phyloP scores from a whole-genome alignment of 2,113 vertebrate genomes.

The Pithys albifrons region DNA sequence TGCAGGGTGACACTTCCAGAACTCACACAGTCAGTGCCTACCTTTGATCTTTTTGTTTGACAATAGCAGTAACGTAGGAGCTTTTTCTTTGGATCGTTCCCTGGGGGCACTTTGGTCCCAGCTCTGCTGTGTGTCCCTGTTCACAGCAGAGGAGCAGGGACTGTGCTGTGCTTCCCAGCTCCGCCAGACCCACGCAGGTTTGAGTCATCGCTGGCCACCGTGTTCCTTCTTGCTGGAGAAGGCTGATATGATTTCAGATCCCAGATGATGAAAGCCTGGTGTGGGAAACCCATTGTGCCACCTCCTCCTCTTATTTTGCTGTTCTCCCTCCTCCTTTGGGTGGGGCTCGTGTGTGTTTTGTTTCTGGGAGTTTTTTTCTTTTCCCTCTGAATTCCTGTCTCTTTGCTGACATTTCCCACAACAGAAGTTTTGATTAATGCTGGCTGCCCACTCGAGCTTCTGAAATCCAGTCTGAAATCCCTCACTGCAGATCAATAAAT shows the following conservation, averaged over 20 bases:
- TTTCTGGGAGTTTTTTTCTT: neutral
- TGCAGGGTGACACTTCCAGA: neutral
- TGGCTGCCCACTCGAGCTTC: conserved; percentile 38
- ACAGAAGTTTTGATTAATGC: conserved; percentile 60
- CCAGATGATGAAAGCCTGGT: neutral
- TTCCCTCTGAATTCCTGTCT: conserved; percentile 27
- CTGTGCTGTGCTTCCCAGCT: neutral
- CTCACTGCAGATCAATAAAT: conserved; percentile 67
- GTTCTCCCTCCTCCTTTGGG: conserved; percentile 22
- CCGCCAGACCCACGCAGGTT: neutral
- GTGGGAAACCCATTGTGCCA: conserved; percentile 39
- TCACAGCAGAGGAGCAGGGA: neutral
- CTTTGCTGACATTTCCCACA: conserved; percentile 52
- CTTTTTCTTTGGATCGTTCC: neutral
- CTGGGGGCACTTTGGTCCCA: neutral
- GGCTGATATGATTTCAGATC: neutral
- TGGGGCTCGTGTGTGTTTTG: neutral
- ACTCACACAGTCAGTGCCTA: neutral
- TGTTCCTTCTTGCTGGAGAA: neutral
- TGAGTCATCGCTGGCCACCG: neutral
- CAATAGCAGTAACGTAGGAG: neutral
- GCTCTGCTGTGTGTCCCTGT: neutral
- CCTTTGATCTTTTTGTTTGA: conserved; percentile 1
- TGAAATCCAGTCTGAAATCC: conserved; percentile 67
- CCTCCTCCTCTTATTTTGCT: conserved; percentile 14